phyloP scores from a whole-genome alignment of 2,797 vertebrate genomes.

The Pteropus rufus region DNA sequence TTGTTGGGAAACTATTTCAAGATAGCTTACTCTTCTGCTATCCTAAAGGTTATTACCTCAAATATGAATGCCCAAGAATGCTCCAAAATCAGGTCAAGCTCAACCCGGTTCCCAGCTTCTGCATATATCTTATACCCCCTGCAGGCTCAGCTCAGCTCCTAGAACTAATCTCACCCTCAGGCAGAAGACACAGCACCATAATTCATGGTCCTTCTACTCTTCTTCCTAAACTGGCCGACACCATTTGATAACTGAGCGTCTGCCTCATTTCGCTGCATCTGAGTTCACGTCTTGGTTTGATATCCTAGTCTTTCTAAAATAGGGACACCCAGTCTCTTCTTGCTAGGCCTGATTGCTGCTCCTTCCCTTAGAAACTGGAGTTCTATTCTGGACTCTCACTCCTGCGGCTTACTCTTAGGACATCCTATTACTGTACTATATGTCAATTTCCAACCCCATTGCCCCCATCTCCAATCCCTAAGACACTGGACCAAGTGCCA shows the following conservation, averaged over 20 bases:
- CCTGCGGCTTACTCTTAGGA: neutral
- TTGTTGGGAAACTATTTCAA: neutral
- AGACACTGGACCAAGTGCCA: neutral
- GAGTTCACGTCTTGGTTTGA: neutral
- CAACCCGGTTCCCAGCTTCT: neutral
- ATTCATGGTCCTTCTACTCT: neutral
- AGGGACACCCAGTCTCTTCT: neutral
- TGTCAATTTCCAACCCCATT: neutral
- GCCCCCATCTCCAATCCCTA: neutral
- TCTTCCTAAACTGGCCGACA: neutral
- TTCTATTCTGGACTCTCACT: neutral
- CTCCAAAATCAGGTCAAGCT: constrained; percentile 30
- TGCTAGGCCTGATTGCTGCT: neutral
- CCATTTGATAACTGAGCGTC: neutral
- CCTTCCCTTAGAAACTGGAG: neutral
- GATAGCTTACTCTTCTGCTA: neutral
- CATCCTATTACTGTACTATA: neutral
- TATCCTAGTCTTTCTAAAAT: neutral
- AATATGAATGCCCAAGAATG: neutral
- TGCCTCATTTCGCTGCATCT: neutral
- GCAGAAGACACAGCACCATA: neutral
- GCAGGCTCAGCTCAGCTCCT: neutral
- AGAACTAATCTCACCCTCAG: neutral
- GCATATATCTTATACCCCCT: neutral
- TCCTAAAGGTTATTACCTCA: neutral